A percentile compares a stretch with the other conserved stretches of the same genome.
Conservation (phyloP, 2,797 vertebrate species). For the Danio kyathit region DNA sequence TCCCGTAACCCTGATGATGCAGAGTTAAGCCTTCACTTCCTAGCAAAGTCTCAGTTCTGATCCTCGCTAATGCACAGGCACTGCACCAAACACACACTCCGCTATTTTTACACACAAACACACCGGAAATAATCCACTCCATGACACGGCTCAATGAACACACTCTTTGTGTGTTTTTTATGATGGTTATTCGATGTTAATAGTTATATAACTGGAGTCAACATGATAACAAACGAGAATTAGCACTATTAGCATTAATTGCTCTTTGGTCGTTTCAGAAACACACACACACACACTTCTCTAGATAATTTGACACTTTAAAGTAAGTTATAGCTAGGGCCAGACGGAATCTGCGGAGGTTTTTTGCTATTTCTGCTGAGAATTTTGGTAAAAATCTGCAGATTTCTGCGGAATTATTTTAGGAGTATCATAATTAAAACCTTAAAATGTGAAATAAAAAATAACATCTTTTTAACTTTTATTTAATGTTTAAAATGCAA, state of each 20-base stretch:
- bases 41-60: constrained; percentile 39
- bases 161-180: constrained; percentile 4
- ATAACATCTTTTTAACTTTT: too few species aligned
- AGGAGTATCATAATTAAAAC: too few species aligned
- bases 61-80: constrained; percentile 44
- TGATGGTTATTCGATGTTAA: background rate
- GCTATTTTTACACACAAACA: constrained; percentile 26
- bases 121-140: constrained; percentile 15
- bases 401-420: too few species aligned
- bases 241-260: background rate
- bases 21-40: constrained; percentile 41
- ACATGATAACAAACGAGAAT: background rate
- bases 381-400: too few species aligned
- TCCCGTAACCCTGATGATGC: background rate
- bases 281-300: background rate
- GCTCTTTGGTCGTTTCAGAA: too few species aligned
- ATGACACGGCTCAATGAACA: constrained; percentile 8
- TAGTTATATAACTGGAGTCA: background rate
- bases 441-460: too few species aligned
- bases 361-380: too few species aligned
- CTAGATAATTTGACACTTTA: background rate
- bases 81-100: background rate
- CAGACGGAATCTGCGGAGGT: too few species aligned
- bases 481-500: too few species aligned
- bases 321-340: background rate